Evolutionary conservation across 2,888 invertebrate species (phyloP).

Genomic region (Mesodorylaimus sp.): DNA sequence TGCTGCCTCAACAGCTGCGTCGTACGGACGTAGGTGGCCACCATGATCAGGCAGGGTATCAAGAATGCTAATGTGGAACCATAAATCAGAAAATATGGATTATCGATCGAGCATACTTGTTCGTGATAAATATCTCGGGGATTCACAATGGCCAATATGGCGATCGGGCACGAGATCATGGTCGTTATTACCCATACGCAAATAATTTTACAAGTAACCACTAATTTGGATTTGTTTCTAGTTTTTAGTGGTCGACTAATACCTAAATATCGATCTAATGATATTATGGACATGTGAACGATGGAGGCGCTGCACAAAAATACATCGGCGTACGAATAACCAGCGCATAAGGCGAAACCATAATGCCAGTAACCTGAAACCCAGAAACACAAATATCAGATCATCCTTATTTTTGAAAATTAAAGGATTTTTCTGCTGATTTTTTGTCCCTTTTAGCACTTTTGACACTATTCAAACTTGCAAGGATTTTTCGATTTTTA

Average conservation of each 20-base stretch:
- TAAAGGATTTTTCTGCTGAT: too few relatives aligned
- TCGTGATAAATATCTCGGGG: constrained; percentile 35
- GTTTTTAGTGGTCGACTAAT: constrained; percentile 80
- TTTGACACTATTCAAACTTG: too few relatives aligned
- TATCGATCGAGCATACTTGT: constrained; percentile 33
- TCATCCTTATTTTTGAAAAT: too few relatives aligned
- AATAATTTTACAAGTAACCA: constrained; percentile 56
- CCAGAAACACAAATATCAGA: too few relatives aligned
- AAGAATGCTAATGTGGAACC: constrained; percentile 89
- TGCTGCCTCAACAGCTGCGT: constrained; percentile 4
- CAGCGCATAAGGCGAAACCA: constrained; percentile 36
- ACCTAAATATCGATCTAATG: constrained; percentile 55
- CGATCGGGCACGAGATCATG: constrained; percentile 72
- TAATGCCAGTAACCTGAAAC: constrained; percentile 69
- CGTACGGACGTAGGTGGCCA: constrained; percentile 63
- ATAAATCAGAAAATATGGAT: constrained; percentile 18
- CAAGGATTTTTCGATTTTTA: too few relatives aligned
- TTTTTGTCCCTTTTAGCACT: too few relatives aligned
- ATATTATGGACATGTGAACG: constrained; percentile 42
- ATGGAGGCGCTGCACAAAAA: constrained; percentile 41
- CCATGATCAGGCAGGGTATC: constrained; percentile 81
- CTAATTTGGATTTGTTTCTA: constrained; percentile 60
- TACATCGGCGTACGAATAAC: constrained; percentile 65
- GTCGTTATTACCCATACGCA: constrained; percentile 83
- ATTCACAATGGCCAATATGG: constrained; percentile 34